phyloP scores from a whole-genome alignment of 2,888 invertebrate genomes.

The Oscheius sp. region DNA sequence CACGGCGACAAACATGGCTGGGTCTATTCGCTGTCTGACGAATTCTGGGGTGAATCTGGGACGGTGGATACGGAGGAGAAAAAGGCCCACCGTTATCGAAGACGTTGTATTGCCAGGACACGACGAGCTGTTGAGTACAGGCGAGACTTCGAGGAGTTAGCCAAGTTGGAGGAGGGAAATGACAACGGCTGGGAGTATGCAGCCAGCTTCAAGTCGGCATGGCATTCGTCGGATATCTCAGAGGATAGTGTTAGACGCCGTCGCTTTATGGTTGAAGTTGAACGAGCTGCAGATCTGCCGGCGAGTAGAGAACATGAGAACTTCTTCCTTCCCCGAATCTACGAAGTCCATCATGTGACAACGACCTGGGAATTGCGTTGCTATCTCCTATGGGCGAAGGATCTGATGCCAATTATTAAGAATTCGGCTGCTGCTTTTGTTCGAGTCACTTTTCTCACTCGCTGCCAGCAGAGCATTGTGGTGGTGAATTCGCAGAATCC shows the following conservation, averaged over 20 bases:
- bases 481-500: conserved; percentile 64
- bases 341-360: conserved; percentile 55
- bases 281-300: conserved; percentile 20
- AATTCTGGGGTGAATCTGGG: conserved; percentile 50
- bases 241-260: conserved; percentile 16
- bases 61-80: conserved; percentile 33
- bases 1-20: conserved; percentile 63
- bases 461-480: conserved; percentile 54
- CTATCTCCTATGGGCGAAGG: conserved; percentile 59
- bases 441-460: conserved; percentile 57
- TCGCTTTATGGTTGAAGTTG: conserved; percentile 55
- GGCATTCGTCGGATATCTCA: conserved; percentile 21
- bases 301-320: conserved; percentile 18
- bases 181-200: conserved; percentile 49
- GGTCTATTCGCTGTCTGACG: conserved; percentile 50
- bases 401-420: conserved; percentile 52
- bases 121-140: conserved; percentile 23
- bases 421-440: conserved; percentile 56
- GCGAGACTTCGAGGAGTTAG: conserved; percentile 21
- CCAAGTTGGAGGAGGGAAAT: conserved; percentile 8
- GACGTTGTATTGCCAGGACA: conserved; percentile 38
- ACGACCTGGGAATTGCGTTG: conserved; percentile 50
- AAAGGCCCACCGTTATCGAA: conserved; percentile 37
- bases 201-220: conserved; percentile 42
- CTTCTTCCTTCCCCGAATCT: conserved; percentile 48